These are phyloP conservation scores for Aphelenchoides fujianensis DNA, from an alignment of 1,140 invertebrate genomes.

Conservation along the genomic window DNA sequence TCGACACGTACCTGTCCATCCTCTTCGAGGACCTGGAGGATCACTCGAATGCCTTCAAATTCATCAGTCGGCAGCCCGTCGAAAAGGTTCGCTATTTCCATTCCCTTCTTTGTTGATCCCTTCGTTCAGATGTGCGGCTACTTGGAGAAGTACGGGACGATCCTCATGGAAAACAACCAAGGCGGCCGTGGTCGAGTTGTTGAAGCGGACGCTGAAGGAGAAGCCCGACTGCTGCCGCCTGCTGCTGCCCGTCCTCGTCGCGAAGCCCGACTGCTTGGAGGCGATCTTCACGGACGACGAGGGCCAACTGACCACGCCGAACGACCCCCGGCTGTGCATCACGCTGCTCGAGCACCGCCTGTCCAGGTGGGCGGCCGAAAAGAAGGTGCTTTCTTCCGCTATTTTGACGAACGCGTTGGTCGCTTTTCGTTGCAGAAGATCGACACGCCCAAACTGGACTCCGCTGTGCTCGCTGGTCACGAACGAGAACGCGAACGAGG, in stretches of 20 bases:
- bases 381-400: no score
- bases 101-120: slow-evolving; percentile 2
- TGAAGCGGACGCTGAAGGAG: slow-evolving; percentile 16
- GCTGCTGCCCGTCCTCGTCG: background rate
- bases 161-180: slow-evolving; percentile 41
- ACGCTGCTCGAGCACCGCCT: slow-evolving; percentile 34
- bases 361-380: slow-evolving; percentile 8
- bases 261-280: slow-evolving; percentile 17
- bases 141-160: slow-evolving; percentile 42
- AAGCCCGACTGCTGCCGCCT: background rate
- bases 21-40: slow-evolving; percentile 49
- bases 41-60: slow-evolving; percentile 44
- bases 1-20: slow-evolving; percentile 43
- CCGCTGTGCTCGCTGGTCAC: slow-evolving; percentile 21
- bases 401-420: no score
- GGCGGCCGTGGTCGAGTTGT: slow-evolving; percentile 30
- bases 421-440: no score
- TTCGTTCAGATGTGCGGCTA: slow-evolving; percentile 27
- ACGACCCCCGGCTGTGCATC: slow-evolving; percentile 23
- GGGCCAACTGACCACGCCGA: slow-evolving; percentile 18
- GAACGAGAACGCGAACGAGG: slow-evolving; percentile 29
- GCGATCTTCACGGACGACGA: slow-evolving; percentile 19
- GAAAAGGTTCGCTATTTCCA: slow-evolving; percentile 23
- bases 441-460: slow-evolving; percentile 5
- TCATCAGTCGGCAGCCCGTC: slow-evolving; percentile 28